These are phyloP conservation scores for Meta bourneti DNA, from an alignment of 2,888 invertebrate genomes.

Conservation along the genomic window DNA sequence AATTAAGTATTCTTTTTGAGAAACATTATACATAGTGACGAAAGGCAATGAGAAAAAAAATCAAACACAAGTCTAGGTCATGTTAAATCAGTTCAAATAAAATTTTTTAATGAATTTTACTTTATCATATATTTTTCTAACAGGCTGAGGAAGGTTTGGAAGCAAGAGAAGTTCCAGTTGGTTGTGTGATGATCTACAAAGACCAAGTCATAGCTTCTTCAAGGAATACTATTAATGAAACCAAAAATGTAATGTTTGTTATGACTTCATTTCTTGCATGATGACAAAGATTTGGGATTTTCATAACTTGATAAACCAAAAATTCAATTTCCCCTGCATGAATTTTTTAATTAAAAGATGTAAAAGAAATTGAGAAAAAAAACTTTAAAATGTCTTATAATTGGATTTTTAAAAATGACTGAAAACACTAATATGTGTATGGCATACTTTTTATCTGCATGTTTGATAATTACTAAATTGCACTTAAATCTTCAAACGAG, in stretches of 20 bases:
- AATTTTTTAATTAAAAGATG: background rate
- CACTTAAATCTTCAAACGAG: too few species aligned
- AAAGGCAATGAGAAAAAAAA: too few species aligned
- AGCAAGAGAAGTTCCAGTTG: slow-evolving; percentile 96
- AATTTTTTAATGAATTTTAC: background rate
- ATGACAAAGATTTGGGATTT: slow-evolving; percentile 8
- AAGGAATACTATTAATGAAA: slow-evolving; percentile 93
- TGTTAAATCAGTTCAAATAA: too few species aligned
- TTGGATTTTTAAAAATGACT: too few species aligned
- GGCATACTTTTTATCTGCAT: too few species aligned
- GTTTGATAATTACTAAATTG: too few species aligned
- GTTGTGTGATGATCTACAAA: slow-evolving; percentile 91
- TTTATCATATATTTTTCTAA: background rate
- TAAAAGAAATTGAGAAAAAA: background rate
- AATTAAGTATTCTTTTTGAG: too few species aligned
- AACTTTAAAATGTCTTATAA: background rate
- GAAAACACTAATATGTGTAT: too few species aligned
- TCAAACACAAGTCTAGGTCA: too few species aligned
- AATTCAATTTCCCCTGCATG: background rate
- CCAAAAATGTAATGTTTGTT: slow-evolving; percentile 86
- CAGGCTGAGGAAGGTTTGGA: slow-evolving; percentile 88
- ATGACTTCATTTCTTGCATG: background rate
- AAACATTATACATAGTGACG: too few species aligned
- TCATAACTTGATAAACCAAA: background rate
- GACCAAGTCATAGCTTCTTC: slow-evolving; percentile 88